phyloP scores from a whole-genome alignment of 2,797 vertebrate genomes.

The Lithobates sylvaticus region DNA sequence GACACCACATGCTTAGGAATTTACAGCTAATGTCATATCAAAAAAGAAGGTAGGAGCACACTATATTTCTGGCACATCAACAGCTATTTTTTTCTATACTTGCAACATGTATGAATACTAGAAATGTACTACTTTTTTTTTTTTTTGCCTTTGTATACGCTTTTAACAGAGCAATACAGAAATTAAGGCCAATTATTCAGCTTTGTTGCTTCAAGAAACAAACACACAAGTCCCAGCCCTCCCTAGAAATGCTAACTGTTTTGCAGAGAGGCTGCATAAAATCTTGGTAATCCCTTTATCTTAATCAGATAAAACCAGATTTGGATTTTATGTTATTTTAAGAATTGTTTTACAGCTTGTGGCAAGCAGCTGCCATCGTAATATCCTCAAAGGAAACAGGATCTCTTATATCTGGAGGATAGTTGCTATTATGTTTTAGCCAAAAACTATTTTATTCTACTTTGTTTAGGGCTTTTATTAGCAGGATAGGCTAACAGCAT shows the following conservation, averaged over 20 bases:
- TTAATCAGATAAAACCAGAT: conserved; percentile 58
- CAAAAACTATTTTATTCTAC: background rate
- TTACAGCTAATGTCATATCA: no score
- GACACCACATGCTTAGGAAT: no score
- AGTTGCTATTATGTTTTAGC: conserved; percentile 14
- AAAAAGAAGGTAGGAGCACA: no score
- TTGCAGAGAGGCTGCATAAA: conserved; percentile 23
- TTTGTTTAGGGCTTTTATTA: background rate
- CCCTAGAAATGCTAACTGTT: conserved; percentile 45
- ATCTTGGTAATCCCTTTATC: conserved; percentile 56
- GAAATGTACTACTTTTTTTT: no score
- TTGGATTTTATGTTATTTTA: conserved; percentile 58
- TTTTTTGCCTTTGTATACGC: no score
- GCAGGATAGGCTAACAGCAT: no score
- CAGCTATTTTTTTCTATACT: no score
- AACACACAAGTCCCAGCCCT: background rate
- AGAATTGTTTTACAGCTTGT: conserved; percentile 43
- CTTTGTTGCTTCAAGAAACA: conserved; percentile 6
- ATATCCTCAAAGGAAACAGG: conserved; percentile 15
- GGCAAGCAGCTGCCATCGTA: conserved; percentile 16
- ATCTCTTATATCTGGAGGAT: conserved; percentile 10
- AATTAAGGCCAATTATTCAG: no score
- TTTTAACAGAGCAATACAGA: no score
- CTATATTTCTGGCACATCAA: no score
- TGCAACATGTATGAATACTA: no score